These are phyloP conservation scores for Echiichthys vipera DNA, from an alignment of 2,797 vertebrate genomes.

Conservation along the genomic window DNA sequence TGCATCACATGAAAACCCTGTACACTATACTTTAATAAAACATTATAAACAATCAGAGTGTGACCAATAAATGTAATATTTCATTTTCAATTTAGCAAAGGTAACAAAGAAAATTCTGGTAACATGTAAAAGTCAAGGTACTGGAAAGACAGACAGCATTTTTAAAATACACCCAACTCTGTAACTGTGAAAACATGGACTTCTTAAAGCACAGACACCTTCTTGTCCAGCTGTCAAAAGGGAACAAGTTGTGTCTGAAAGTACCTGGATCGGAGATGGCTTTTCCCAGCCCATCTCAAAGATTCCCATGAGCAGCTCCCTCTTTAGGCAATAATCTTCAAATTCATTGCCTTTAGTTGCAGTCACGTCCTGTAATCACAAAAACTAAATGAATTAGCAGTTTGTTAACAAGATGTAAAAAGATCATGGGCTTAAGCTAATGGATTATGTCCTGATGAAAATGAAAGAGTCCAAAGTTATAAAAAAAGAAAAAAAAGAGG, in stretches of 20 bases:
- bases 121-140: not conserved
- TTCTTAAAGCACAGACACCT: not conserved
- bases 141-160: not conserved
- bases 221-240: not conserved
- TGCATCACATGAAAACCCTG: not conserved
- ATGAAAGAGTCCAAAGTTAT: not conserved
- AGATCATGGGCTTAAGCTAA: not conserved
- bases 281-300: constrained; percentile 99
- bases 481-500: too few relatives aligned
- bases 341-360: constrained; percentile 99
- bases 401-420: not conserved
- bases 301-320: constrained; percentile 99
- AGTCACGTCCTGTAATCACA: constrained; percentile 93
- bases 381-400: not conserved
- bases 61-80: not conserved
- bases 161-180: not conserved
- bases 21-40: not conserved
- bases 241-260: not conserved
- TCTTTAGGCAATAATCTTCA: constrained; percentile 99
- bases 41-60: not conserved
- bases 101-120: not conserved
- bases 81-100: not conserved
- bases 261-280: constrained; percentile 98
- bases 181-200: not conserved
- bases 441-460: not conserved